These are phyloP conservation scores for Argyra leucocephala DNA, from an alignment of 2,888 invertebrate species.

Conservation along the genomic window DNA sequence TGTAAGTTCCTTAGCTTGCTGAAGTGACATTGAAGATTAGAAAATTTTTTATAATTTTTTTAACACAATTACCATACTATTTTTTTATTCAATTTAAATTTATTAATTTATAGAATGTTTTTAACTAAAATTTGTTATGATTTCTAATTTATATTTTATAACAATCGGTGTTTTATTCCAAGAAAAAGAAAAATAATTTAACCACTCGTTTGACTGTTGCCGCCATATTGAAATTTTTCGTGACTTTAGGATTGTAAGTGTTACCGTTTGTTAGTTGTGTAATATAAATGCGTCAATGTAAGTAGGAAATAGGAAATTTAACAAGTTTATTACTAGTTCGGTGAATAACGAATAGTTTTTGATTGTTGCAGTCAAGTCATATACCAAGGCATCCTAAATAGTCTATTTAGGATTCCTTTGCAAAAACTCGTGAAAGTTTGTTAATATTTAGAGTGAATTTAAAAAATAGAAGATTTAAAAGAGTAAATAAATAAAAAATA, in stretches of 20 bases:
- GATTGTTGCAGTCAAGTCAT: too few species aligned
- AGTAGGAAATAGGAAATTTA: too few species aligned
- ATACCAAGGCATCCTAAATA: too few species aligned
- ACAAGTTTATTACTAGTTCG: too few species aligned
- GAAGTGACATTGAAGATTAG: neutral
- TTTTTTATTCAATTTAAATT: neutral
- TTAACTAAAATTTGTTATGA: neutral
- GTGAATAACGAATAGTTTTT: too few species aligned
- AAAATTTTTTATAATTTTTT: neutral
- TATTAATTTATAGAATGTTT: neutral
- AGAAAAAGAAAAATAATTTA: neutral
- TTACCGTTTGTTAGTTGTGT: neutral
- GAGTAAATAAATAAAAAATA: too few species aligned
- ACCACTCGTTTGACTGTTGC: constrained; percentile 3
- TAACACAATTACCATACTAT: neutral
- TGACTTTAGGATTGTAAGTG: neutral
- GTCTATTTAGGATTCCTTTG: too few species aligned
- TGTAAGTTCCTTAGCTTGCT: constrained; percentile 1
- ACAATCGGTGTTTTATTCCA: neutral
- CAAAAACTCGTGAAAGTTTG: too few species aligned
- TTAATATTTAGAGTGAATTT: too few species aligned
- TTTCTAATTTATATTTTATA: neutral
- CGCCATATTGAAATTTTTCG: constrained; percentile 1
- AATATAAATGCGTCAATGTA: too few species aligned
- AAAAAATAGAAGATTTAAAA: too few species aligned